Evolutionary conservation across 2,113 vertebrate genomes (phyloP), one percentile per base, ranked within the genome.

Genomic region (Rhynchomys soricoides): DNA sequence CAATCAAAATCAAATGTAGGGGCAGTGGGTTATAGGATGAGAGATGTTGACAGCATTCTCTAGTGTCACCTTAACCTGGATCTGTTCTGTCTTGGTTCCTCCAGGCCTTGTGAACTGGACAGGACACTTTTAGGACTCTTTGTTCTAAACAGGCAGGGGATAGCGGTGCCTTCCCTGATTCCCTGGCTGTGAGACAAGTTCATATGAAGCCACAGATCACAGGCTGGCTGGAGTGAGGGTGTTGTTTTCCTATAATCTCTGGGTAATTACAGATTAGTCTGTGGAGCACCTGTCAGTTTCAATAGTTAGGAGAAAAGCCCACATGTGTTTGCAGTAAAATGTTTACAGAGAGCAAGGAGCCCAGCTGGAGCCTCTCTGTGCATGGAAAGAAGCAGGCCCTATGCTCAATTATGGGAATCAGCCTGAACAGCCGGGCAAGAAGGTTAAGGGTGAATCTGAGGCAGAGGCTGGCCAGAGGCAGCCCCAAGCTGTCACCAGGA

Each of bases 401-500:
- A 21, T 1, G 0, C 3, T 2, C 26, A 45, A 26, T 73, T 48
- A 21, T 19, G 50, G 59, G 66, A 17, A 59, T 22, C 29, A 79
- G 21, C 1, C 0, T 40, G 34, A 59, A 5, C 45, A 2, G 0
- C 21, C 31, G 15, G 19, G 43, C 26, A 6, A 21, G n/a, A 29
- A 16, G 37, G 34, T 0, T 77, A 37, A 34, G 37, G 17, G 19
- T 5, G 43, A 59, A 0, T n/a, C 21, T 0, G 11, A 17, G 3
- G 45, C 55, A 45, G 22, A 6, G 7, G 4, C 4, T 11, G 21
- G 6, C 5, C n/a, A 3, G 26, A 24, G 2, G 24, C 3, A 8
- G 86, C 21, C 29, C 2, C 4, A 15, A 11, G 43, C 57, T 26
- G 9, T 21, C 48, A 3, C 29, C 21, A 70, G 85, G 3, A 8